Conservation (phyloP, 2,113 vertebrate species). For the Aphyosemion australe region DNA sequence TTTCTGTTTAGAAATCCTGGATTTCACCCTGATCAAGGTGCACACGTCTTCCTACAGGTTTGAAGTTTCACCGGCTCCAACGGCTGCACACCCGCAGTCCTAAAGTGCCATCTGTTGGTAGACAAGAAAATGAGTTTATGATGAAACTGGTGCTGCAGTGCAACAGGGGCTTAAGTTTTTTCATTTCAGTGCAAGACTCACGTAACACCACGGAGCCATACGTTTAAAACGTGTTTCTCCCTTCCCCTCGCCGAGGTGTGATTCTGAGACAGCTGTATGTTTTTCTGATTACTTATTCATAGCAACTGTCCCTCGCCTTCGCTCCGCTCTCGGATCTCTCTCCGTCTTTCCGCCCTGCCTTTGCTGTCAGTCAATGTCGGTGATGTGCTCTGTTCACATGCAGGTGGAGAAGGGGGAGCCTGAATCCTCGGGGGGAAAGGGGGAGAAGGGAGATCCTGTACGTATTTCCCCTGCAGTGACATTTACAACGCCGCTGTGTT, state of each 20-base stretch:
- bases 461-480: constrained; percentile 66
- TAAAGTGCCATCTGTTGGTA: constrained; percentile 81
- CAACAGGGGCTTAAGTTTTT: constrained; percentile 50
- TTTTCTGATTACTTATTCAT: constrained; percentile 35
- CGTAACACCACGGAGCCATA: constrained; percentile 16
- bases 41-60: constrained; percentile 41
- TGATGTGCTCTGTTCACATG: constrained; percentile 60
- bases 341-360: constrained; percentile 32
- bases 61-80: constrained; percentile 36
- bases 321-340: constrained; percentile 26
- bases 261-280: constrained; percentile 8
- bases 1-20: background rate
- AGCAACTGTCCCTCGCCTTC: constrained; percentile 11
- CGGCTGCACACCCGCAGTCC: constrained; percentile 60
- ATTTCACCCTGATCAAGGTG: constrained; percentile 15
- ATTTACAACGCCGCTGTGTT: constrained; percentile 48
- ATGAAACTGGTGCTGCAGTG: constrained; percentile 57
- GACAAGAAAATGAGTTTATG: constrained; percentile 41
- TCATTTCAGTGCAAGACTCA: constrained; percentile 27
- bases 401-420: constrained; percentile 82
- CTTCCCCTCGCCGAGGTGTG: background rate
- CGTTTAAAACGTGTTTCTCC: background rate
- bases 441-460: constrained; percentile 83
- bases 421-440: constrained; percentile 73
- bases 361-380: constrained; percentile 58